A percentile compares a stretch with the other conserved stretches of the same genome.
Conservation (phyloP, 2,113 vertebrate species). For the Macaca mulatta region DNA sequence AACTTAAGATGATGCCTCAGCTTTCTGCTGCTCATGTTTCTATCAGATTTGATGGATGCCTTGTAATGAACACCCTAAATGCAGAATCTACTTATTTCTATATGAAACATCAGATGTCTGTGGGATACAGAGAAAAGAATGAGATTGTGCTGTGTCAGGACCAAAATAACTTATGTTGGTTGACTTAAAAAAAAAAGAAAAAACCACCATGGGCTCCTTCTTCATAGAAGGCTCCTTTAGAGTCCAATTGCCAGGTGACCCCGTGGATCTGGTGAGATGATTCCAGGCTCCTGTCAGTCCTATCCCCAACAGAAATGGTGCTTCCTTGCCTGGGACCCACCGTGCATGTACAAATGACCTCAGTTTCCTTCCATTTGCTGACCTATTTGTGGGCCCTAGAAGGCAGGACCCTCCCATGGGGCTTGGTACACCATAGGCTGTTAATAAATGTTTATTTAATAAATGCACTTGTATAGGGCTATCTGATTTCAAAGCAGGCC, state of each 20-base stretch:
- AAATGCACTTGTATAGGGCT: neutral
- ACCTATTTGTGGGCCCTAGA: neutral
- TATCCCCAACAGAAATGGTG: neutral
- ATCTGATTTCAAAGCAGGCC: neutral
- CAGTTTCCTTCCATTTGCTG: neutral
- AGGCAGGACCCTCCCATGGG: neutral
- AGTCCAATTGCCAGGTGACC: neutral
- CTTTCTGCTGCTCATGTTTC: neutral
- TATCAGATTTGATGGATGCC: neutral
- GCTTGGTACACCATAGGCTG: neutral
- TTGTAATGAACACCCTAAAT: neutral
- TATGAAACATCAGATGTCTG: neutral
- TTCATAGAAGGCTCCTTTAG: neutral
- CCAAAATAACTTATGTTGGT: conserved; percentile 16
- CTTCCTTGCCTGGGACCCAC: neutral
- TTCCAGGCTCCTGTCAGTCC: neutral
- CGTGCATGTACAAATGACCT: neutral
- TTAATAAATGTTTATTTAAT: neutral
- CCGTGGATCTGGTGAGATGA: neutral
- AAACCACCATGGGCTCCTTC: neutral
- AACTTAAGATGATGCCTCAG: neutral
- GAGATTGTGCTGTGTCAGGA: neutral
- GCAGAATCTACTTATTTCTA: neutral
- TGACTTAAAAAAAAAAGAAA: neutral
- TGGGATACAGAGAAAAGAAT: neutral